Base-by-base conservation (phyloP, 1,140 invertebrate genomes). In the Zaprionus camerounensis region DNA sequence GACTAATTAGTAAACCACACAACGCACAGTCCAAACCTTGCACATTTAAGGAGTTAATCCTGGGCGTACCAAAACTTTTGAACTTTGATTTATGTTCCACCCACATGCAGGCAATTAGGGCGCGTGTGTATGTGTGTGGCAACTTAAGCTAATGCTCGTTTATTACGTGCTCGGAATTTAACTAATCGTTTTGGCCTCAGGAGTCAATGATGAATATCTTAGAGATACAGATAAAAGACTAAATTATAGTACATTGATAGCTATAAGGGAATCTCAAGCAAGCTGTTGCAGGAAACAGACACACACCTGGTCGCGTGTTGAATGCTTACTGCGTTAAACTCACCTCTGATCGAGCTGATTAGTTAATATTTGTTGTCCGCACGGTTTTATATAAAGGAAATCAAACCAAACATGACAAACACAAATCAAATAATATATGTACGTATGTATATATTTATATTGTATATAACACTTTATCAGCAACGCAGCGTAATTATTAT, bases 51-150 rank as follows among this genome's bases (percentile, higher is more conserved):
- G 20, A 88, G 71, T 71, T 88, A 87, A 88, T 88, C 85, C 84
- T 68, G 65, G 78, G 56, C 70, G 41, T 38, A 74, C 46, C 46
- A 68, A 82, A 90, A 85, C 72, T 90, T 90, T 90, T 90, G 79
- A 90, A 90, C 86, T 90, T 80, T 90, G 81, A 88, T 90, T 88
- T 84, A 90, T 88, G 84, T 79, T 59, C 22, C 58, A 57, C 62
- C 57, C 57, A 44, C 71, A 67, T 31, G 62, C 24, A 84, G 82
- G 77, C 82, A 84, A 81, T 84, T 85, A 82, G 70, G n/a, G 24
- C 49, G 34, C 53, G 61, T 61, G 20, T 46, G 56, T 65, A 63
- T 68, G 31, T 51, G 41, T 57, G 67, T 72, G 73, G 31, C 46
- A 83, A 90, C 69, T 81, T 84, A 44, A 57, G 72, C 71, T 66